These are phyloP conservation scores for Hemitrygon akajei DNA, from an alignment of 2,797 vertebrate species.

Conservation along the genomic window DNA sequence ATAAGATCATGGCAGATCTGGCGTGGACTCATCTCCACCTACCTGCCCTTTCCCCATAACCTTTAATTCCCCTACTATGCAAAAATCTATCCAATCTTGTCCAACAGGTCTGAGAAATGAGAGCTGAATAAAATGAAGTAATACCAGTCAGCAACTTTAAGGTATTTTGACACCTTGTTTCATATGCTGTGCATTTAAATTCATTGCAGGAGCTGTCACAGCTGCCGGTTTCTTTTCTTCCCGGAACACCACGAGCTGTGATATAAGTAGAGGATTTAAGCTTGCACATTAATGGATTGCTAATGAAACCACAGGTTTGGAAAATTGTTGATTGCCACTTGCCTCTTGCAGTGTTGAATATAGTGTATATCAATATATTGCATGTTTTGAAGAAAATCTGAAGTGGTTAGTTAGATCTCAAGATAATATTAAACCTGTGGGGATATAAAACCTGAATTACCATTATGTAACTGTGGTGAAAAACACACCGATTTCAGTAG, in stretches of 20 bases:
- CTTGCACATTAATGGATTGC: background rate
- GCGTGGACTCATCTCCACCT: too few species aligned
- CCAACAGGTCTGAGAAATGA: background rate
- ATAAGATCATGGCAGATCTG: too few species aligned
- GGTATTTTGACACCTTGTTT: background rate
- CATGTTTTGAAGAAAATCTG: background rate
- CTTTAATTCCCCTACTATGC: too few species aligned
- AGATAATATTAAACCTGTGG: background rate
- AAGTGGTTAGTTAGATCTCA: background rate
- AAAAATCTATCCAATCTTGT: too few species aligned
- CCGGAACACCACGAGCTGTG: background rate
- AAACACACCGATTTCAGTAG: background rate
- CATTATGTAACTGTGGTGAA: background rate
- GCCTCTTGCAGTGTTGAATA: background rate
- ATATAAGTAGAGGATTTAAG: background rate
- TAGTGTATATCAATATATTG: background rate
- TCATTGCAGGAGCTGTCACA: background rate
- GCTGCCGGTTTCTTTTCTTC: background rate
- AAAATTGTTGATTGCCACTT: background rate
- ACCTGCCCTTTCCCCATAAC: too few species aligned
- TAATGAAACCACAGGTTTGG: background rate
- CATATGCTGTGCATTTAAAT: background rate
- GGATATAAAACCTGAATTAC: background rate
- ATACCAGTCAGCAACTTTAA: background rate
- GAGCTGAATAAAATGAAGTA: conserved; percentile 2